Evolutionary conservation across 2,113 vertebrate species (phyloP).

Genomic region (Heliornis fulica): DNA sequence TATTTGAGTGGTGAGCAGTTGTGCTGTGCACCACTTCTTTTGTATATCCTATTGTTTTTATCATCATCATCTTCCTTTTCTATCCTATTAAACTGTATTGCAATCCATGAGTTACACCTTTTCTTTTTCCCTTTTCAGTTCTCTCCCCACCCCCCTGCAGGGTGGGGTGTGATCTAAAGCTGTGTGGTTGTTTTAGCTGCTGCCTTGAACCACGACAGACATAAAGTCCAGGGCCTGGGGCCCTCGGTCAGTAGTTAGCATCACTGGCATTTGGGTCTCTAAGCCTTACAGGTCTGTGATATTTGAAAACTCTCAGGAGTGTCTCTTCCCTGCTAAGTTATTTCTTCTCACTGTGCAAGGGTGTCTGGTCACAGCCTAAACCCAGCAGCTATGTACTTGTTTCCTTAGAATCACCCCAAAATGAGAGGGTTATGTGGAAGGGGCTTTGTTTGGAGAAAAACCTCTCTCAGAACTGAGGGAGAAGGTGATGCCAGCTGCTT

Average conservation of each 20-base stretch:
- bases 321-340: neutral
- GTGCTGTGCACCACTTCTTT: no score
- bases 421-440: neutral
- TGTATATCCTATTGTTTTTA: no score
- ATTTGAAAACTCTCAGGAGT: neutral
- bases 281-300: neutral
- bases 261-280: neutral
- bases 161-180: no score
- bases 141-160: no score
- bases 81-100: no score
- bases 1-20: no score
- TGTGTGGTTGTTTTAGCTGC: no score
- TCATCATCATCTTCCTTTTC: no score
- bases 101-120: no score
- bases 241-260: neutral
- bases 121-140: no score
- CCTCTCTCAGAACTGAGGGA: neutral
- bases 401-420: neutral
- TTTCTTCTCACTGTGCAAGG: neutral
- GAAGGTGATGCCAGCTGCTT: neutral
- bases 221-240: neutral
- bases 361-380: neutral
- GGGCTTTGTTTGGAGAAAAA: neutral
- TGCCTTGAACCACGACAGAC: no score
- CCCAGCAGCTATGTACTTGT: rapidly evolving